Percentiles rank a stretch among this genome's conserved stretches.
phyloP scores from a whole-genome alignment of 2,797 vertebrate species.

The Pseudocheirus occidentalis region DNA sequence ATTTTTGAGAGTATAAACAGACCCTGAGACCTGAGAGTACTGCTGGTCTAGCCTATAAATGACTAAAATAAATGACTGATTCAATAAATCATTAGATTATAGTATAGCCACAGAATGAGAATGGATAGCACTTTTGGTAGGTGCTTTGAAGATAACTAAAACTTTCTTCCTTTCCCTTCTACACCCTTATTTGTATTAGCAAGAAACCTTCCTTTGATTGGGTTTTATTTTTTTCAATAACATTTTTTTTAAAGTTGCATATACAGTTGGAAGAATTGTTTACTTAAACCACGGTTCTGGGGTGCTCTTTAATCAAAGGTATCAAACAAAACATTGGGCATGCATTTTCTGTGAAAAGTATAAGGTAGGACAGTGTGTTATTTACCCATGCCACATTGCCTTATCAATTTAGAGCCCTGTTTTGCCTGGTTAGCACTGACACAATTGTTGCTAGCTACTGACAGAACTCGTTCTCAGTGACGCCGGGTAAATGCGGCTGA shows the following conservation, averaged over 20 bases:
- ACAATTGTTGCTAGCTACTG: constrained; percentile 15
- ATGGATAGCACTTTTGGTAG: constrained; percentile 26
- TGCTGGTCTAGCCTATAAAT: not conserved
- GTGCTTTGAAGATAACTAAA: constrained; percentile 25
- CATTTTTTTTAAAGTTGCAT: not conserved
- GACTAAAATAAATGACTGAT: not conserved
- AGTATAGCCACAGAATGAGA: constrained; percentile 26
- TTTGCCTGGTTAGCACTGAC: constrained; percentile 18
- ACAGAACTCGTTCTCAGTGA: not conserved
- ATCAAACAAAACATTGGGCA: not conserved
- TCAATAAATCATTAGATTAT: constrained; percentile 3
- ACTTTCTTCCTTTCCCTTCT: constrained; percentile 18
- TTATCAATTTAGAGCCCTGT: not conserved
- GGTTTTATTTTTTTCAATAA: constrained; percentile 54
- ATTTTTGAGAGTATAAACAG: not conserved
- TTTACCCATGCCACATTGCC: not conserved
- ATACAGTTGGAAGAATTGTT: constrained; percentile 52
- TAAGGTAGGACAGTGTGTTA: constrained; percentile 32
- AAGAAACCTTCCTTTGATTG: constrained; percentile 56
- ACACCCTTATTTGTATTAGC: constrained; percentile 18
- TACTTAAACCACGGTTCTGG: constrained; percentile 56
- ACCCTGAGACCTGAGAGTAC: not conserved
- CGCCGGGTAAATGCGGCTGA: not conserved
- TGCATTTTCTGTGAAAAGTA: constrained; percentile 11
- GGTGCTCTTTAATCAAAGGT: not conserved